Evolutionary conservation across 2,888 invertebrate genomes (phyloP).

Genomic region (Drosophila cognata): DNA sequence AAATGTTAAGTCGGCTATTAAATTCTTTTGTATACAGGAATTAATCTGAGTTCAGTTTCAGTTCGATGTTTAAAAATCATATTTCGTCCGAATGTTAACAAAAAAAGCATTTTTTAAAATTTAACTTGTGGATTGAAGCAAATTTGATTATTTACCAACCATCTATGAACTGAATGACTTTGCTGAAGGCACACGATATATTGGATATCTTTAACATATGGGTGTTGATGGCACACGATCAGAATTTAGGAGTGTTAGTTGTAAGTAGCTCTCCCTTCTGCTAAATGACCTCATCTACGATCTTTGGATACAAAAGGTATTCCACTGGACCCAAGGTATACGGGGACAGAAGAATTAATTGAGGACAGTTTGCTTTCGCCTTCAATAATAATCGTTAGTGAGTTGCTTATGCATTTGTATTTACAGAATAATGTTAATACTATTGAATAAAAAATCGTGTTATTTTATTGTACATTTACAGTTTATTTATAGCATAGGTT

Average conservation of each 20-base stretch:
- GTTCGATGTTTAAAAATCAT: neutral
- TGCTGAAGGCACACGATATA: too few relatives aligned
- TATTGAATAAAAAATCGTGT: neutral
- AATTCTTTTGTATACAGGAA: neutral
- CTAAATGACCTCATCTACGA: neutral
- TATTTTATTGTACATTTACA: neutral
- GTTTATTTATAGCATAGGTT: neutral
- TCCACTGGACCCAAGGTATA: neutral
- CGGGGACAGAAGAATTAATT: neutral
- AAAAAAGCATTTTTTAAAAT: neutral
- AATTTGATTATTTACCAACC: too few relatives aligned
- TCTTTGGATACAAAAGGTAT: neutral
- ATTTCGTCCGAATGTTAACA: neutral
- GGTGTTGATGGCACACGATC: neutral
- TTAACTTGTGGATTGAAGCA: too few relatives aligned
- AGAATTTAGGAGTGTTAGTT: neutral
- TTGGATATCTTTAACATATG: too few relatives aligned
- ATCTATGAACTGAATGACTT: too few relatives aligned
- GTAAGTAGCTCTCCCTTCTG: neutral
- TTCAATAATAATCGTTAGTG: neutral
- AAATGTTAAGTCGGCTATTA: neutral
- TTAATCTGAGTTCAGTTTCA: neutral
- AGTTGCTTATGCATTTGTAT: neutral
- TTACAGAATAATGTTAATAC: neutral
- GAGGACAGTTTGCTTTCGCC: neutral